Conservation (phyloP, 2,113 vertebrate species). For the Spea bombifrons region DNA sequence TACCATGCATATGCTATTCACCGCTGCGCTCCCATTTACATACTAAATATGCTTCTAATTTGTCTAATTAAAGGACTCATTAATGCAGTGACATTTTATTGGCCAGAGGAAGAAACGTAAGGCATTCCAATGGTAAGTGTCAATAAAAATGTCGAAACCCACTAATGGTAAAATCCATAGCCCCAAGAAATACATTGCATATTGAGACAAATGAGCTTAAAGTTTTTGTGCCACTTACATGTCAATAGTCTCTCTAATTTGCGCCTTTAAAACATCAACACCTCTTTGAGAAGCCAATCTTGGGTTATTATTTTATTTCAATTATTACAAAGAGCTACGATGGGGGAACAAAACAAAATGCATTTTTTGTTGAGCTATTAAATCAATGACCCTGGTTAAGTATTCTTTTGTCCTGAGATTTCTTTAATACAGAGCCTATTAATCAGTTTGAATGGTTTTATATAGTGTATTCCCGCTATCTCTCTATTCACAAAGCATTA, state of each 20-base stretch:
- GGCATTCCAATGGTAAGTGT: background rate
- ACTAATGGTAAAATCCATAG: conserved; percentile 18
- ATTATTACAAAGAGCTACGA: conserved; percentile 57
- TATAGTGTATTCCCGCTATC: conserved; percentile 59
- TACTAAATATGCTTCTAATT: too few relatives aligned
- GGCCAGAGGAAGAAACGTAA: background rate
- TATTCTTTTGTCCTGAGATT: conserved; percentile 56
- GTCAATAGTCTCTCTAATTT: conserved; percentile 12
- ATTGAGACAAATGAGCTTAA: background rate
- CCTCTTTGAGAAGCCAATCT: conserved; percentile 50
- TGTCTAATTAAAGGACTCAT: too few relatives aligned
- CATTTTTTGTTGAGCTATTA: conserved; percentile 62
- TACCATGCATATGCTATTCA: too few relatives aligned
- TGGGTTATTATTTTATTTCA: conserved; percentile 64
- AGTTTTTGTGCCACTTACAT: background rate
- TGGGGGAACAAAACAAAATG: conserved; percentile 52
- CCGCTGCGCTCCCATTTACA: too few relatives aligned
- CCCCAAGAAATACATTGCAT: background rate
- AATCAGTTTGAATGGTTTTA: conserved; percentile 63
- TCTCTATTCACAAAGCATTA: conserved; percentile 70
- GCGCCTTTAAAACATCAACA: conserved; percentile 30
- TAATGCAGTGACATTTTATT: conserved; percentile 10
- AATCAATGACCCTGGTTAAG: conserved; percentile 60
- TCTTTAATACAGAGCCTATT: conserved; percentile 64
- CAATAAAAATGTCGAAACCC: conserved; percentile 6